phyloP scores from a whole-genome alignment of 2,113 vertebrate genomes.

The Sterna hirundo region DNA sequence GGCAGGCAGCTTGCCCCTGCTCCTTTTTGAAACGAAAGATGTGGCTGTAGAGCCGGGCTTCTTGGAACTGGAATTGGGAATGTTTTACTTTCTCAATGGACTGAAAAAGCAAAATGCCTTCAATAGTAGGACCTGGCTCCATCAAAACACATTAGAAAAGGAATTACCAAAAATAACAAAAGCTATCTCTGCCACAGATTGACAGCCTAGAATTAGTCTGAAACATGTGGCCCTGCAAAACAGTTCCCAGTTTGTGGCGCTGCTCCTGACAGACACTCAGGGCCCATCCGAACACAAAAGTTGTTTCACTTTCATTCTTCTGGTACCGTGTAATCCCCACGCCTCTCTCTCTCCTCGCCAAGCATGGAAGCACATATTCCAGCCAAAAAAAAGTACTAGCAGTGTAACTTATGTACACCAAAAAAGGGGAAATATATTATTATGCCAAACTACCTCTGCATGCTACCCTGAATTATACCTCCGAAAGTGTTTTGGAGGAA shows the following conservation, averaged over 20 bases:
- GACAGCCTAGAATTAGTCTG: background rate
- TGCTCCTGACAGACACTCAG: background rate
- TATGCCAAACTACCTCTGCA: background rate
- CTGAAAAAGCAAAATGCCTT: background rate
- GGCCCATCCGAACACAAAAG: background rate
- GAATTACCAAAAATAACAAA: background rate
- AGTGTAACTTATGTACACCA: background rate
- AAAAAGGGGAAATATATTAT: background rate
- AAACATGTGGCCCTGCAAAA: background rate
- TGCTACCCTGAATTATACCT: background rate
- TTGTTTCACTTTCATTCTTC: background rate
- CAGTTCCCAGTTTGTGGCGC: background rate
- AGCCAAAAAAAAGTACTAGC: background rate
- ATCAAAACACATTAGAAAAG: background rate
- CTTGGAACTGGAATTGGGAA: background rate
- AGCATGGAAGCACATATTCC: background rate
- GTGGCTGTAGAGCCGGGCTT: background rate
- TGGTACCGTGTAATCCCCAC: background rate
- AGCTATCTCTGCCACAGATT: background rate
- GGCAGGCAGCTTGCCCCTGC: background rate
- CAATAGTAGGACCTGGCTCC: background rate
- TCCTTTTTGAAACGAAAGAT: background rate
- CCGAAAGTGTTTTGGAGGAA: background rate
- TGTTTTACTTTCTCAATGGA: background rate
- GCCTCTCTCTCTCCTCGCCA: accelerated